Base-by-base conservation (phyloP, 37 sponge, comb jelly and placozoan species). In the Crambe crambe region DNA sequence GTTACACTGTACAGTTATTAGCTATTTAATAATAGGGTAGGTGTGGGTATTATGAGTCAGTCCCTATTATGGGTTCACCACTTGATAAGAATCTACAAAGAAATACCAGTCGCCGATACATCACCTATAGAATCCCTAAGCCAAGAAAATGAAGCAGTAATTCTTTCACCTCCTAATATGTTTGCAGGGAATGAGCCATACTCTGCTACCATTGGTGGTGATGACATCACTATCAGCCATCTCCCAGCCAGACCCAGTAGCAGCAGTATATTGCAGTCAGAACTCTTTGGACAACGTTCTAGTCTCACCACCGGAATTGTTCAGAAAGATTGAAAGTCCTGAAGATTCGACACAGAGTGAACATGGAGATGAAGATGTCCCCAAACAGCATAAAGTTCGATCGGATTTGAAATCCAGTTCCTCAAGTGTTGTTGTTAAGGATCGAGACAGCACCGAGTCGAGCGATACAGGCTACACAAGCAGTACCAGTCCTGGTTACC, bases 391-490 rank as follows among this genome's bases (percentile, higher is more conserved):
- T n/a, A n/a, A n/a, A n/a, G 1, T 30, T 1, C 71, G 20, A 3
- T 9, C 25, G 12, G 21, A n/a, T 41, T 54, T 20, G 12, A 9
- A 22, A 6, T 23, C 44, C 17, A 20, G 22, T 4, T 21, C 22
- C 4, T 4, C 27, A n/a, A n/a, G n/a, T 17, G 31, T 12, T 40
- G 70, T 25, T 32, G 42, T 51, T 2, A 25, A 5, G 12, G 78
- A 80, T 68, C 72, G 87, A 17, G 42, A 70, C 59, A 86, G 87
- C 70, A 80, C 81, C 2, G 87, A 86, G 76, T 86, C 87, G 20
- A 66, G 43, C 37, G 79, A 78, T 39, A 79, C 80, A 0, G 87
- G 87, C 26, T 86, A 86, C 47, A 80, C 68, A 12, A 86, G 87
- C 56, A 65, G 83, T 15, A 61, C 64, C 6, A 80, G 81, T 75